Conservation (phyloP, 92 coral and sea anemone genomes). For the Siderastrea radians region DNA sequence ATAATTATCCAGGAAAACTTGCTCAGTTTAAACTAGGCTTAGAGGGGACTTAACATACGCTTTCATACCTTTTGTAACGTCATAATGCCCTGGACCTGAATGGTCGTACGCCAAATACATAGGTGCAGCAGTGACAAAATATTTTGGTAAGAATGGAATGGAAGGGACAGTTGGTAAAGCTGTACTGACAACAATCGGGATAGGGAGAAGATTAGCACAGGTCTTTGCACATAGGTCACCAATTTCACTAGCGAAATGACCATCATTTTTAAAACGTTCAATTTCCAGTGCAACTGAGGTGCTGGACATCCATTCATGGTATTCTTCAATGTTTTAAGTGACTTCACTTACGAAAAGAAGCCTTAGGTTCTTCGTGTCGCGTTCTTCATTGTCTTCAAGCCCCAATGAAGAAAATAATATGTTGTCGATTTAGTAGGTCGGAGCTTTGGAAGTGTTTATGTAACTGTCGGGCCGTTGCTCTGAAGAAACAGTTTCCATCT, state of each 20-base stretch:
- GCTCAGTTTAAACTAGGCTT: too few species aligned
- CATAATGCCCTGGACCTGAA: conserved; percentile 87
- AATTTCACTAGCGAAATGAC: conserved; percentile 79
- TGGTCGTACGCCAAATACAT: conserved; percentile 80
- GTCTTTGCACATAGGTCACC: conserved; percentile 86
- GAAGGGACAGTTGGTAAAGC: conserved; percentile 70
- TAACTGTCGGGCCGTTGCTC: conserved; percentile 63
- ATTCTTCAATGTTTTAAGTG: conserved; percentile 63
- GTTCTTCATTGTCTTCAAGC: conserved; percentile 57
- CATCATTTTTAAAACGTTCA: conserved; percentile 68
- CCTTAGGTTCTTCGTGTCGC: conserved; percentile 52
- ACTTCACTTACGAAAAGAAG: conserved; percentile 17
- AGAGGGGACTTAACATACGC: not conserved
- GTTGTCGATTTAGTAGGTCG: conserved; percentile 33
- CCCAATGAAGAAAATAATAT: conserved; percentile 37
- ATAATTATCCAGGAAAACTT: too few species aligned
- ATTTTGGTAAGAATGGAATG: conserved; percentile 81
- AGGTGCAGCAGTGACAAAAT: conserved; percentile 64
- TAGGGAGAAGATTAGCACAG: conserved; percentile 61
- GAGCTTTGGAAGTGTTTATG: conserved; percentile 19
- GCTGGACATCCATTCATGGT: conserved; percentile 78
- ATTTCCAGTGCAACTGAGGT: conserved; percentile 36
- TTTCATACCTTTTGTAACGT: conserved; percentile 77
- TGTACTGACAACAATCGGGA: conserved; percentile 77
- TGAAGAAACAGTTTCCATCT: conserved; percentile 81